These are phyloP conservation scores for Morelia viridis DNA, from an alignment of 2,797 vertebrate genomes.

Conservation along the genomic window DNA sequence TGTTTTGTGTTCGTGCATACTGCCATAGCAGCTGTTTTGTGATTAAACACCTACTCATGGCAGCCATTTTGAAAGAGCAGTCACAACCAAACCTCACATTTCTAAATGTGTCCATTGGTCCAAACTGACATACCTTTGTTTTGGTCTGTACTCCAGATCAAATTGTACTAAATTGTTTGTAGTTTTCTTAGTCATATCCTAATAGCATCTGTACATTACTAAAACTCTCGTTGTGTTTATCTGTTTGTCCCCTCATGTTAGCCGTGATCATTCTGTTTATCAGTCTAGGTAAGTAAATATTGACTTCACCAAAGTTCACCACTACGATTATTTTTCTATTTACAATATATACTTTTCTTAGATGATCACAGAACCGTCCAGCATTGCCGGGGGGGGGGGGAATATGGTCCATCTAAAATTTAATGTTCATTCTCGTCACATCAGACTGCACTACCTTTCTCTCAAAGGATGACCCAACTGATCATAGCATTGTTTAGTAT, in stretches of 20 bases:
- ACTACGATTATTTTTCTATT: too few relatives aligned
- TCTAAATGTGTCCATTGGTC: background rate
- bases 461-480: too few relatives aligned
- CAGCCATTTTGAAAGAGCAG: background rate
- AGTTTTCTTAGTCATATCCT: background rate
- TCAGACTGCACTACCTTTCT: too few relatives aligned
- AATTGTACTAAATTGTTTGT: background rate
- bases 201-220: background rate
- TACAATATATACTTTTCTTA: too few relatives aligned
- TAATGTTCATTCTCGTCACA: too few relatives aligned
- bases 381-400: too few relatives aligned
- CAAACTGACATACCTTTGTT: background rate
- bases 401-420: too few relatives aligned
- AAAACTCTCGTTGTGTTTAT: constrained; percentile 38
- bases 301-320: too few relatives aligned
- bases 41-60: background rate
- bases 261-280: too few relatives aligned
- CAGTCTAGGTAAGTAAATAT: too few relatives aligned
- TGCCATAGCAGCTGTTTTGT: background rate
- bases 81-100: background rate
- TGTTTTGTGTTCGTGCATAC: background rate
- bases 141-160: background rate
- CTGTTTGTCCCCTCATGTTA: background rate
- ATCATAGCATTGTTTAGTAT: too few relatives aligned
- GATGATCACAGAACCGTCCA: too few relatives aligned